Evolutionary conservation across 92 coral and sea anemone genomes (phyloP).

Genomic region (Hydrozoanthus gracilis): DNA sequence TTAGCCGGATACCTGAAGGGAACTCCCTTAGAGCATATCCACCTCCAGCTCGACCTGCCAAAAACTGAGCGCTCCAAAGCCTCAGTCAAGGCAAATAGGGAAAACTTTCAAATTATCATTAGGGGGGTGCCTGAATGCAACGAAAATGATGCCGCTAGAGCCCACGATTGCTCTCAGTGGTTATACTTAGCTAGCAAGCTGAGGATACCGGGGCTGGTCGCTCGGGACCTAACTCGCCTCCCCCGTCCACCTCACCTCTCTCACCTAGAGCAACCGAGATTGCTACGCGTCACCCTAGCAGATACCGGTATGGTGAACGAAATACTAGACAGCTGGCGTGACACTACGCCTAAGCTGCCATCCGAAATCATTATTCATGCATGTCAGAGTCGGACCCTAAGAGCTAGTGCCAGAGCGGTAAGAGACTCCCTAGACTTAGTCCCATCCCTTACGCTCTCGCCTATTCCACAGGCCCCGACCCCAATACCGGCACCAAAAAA

Average conservation of each 20-base stretch:
- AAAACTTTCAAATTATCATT: background rate
- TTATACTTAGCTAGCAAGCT: background rate
- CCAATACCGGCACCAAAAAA: background rate
- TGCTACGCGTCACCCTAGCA: background rate
- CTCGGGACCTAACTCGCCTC: background rate
- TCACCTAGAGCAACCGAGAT: background rate
- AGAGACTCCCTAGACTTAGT: background rate
- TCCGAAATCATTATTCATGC: background rate
- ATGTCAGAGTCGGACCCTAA: background rate
- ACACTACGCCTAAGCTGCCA: background rate
- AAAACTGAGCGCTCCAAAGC: background rate
- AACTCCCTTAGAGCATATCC: no score
- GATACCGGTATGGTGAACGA: background rate
- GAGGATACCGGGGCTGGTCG: background rate
- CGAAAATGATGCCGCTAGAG: background rate
- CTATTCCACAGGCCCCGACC: background rate
- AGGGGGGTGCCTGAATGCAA: background rate
- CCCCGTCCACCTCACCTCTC: background rate
- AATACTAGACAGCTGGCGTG: background rate
- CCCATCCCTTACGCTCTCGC: background rate
- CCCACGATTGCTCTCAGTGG: background rate
- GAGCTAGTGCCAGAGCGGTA: background rate
- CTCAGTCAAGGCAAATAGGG: background rate
- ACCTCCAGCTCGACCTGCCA: background rate
- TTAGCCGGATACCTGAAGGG: no score